These are phyloP conservation scores for Petrocephalus microphthalmus DNA, from an alignment of 2,113 vertebrate genomes.

Conservation along the genomic window DNA sequence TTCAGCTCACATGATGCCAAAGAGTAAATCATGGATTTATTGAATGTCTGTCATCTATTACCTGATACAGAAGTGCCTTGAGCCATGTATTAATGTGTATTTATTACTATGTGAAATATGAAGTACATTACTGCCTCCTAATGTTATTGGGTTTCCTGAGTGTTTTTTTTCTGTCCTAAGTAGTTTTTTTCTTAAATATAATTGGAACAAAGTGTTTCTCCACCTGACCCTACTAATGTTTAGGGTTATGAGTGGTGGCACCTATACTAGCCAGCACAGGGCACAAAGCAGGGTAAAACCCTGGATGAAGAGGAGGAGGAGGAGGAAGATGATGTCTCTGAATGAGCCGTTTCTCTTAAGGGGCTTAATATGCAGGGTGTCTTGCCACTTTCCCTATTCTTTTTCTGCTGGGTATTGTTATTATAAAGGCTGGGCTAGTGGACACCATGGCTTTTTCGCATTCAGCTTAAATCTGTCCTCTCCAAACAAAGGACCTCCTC, in stretches of 20 bases:
- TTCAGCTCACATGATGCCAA: not conserved
- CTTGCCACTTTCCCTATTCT: conserved; percentile 10
- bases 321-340: not conserved
- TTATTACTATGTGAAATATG: not conserved
- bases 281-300: not conserved
- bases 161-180: not conserved
- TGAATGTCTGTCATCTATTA: not conserved
- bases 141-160: not conserved
- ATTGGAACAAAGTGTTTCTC: not conserved
- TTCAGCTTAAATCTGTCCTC: not conserved
- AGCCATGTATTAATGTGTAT: not conserved
- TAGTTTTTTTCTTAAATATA: not conserved
- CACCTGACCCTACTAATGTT: not conserved
- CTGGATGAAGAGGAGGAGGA: not conserved
- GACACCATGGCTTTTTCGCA: not conserved
- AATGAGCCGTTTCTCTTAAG: not conserved
- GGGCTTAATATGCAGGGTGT: not conserved
- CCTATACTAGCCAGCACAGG: not conserved
- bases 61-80: not conserved
- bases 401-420: conserved; percentile 29
- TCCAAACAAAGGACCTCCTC: not conserved
- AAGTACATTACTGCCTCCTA: not conserved
- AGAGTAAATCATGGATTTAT: not conserved
- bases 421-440: not conserved
- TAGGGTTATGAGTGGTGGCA: not conserved